These are phyloP conservation scores for Galago senegalensis DNA, from an alignment of 2,797 vertebrate species.

Conservation along the genomic window DNA sequence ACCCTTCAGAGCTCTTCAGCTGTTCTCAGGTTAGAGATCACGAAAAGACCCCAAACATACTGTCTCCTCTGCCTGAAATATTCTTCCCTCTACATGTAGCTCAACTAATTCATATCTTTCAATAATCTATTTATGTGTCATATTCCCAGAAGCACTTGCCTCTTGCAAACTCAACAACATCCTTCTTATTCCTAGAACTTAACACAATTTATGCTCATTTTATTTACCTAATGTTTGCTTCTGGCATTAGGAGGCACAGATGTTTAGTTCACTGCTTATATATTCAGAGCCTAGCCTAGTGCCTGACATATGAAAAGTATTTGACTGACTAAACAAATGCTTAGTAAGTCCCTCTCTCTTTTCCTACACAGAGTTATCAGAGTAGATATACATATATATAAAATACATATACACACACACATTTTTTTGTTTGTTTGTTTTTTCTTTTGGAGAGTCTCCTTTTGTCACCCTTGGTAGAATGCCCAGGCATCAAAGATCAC, in stretches of 20 bases:
- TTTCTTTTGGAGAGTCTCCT: no score
- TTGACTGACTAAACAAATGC: background rate
- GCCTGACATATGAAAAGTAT: background rate
- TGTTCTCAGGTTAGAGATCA: background rate
- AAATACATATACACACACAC: no score
- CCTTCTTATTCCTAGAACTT: background rate
- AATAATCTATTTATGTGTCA: background rate
- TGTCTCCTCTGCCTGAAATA: background rate
- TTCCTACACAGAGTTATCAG: background rate
- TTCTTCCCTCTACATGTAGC: background rate
- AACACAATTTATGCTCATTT: background rate
- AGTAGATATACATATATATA: no score
- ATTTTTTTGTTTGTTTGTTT: no score
- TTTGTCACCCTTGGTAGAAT: no score
- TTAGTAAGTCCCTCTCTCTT: background rate
- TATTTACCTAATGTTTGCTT: background rate
- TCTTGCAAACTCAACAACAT: background rate
- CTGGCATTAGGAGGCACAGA: background rate
- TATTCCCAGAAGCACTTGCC: background rate
- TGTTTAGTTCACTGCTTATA: background rate
- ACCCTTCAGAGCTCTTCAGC: background rate
- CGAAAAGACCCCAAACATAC: background rate
- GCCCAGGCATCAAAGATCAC: no score
- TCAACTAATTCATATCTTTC: background rate
- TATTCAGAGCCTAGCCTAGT: background rate